A percentile compares a stretch with the other conserved stretches of the same genome.
These are phyloP conservation scores for rabbit (Oryctolagus cuniculus) DNA, from an alignment of 2,113 vertebrate species.

Conservation along the genomic window mOryCun1.1 NC_091437.1:32335501-32336000, in stretches of 20 bases:
- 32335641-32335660: constrained; percentile 39
- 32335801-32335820: not conserved
- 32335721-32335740: constrained; percentile 63
- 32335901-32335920: too few relatives aligned
- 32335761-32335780: constrained; percentile 36
- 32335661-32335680: constrained; percentile 66
- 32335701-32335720: constrained; percentile 32
- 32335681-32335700: constrained; percentile 45
- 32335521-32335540: constrained; percentile 44
- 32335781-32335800: not conserved
- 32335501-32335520: constrained; percentile 6
- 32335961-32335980: too few relatives aligned
- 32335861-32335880: too few relatives aligned
- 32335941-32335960: too few relatives aligned
- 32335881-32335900: too few relatives aligned
- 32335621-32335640: constrained; percentile 63
- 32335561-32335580: constrained; percentile 58
- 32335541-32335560: constrained; percentile 62
- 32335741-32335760: constrained; percentile 44
- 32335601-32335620: not conserved
- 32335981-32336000: too few relatives aligned
- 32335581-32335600: constrained; percentile 19
- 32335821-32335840: constrained; percentile 20
- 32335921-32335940: too few relatives aligned
- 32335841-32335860: too few relatives aligned